phyloP scores from a whole-genome alignment of 2,888 invertebrate genomes.

The Melipona bicolor region DNA sequence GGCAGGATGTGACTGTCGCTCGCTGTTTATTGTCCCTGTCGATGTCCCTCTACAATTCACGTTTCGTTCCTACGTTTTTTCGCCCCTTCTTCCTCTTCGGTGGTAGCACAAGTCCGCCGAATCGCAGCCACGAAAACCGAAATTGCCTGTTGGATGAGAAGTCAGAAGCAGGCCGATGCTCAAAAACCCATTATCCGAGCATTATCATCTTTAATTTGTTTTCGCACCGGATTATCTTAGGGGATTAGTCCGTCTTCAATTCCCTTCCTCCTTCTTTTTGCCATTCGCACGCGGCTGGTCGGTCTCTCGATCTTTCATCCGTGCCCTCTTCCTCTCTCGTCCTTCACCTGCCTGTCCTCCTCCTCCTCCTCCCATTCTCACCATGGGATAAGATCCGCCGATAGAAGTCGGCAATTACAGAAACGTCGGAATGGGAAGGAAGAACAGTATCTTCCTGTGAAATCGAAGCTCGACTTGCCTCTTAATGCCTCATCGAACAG shows the following conservation, averaged over 20 bases:
- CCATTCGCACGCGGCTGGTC: constrained; percentile 48
- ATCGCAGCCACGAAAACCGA: constrained; percentile 69
- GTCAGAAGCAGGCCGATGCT: constrained; percentile 75
- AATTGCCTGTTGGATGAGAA: constrained; percentile 75
- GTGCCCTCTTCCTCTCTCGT: neutral
- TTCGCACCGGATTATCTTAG: constrained; percentile 67
- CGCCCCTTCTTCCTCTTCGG: neutral
- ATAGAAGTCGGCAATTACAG: constrained; percentile 71
- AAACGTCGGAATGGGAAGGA: constrained; percentile 70
- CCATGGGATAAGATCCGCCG: constrained; percentile 14
- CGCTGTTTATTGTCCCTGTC: constrained; percentile 56
- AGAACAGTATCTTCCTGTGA: constrained; percentile 58
- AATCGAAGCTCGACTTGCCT: constrained; percentile 58
- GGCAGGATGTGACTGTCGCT: constrained; percentile 42
- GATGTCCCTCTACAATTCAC: constrained; percentile 39
- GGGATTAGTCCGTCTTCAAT: constrained; percentile 61
- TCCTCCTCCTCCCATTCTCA: neutral
- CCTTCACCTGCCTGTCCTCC: neutral
- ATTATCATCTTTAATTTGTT: constrained; percentile 78
- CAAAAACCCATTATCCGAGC: constrained; percentile 75
- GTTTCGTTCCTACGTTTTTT: neutral
- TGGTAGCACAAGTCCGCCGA: constrained; percentile 31
- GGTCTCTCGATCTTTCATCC: constrained; percentile 58
- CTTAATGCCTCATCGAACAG: constrained; percentile 62
- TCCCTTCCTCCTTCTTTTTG: constrained; percentile 41